Base-by-base conservation (phyloP, 2,113 vertebrate genomes). In the Muntiacus muntjak region DNA sequence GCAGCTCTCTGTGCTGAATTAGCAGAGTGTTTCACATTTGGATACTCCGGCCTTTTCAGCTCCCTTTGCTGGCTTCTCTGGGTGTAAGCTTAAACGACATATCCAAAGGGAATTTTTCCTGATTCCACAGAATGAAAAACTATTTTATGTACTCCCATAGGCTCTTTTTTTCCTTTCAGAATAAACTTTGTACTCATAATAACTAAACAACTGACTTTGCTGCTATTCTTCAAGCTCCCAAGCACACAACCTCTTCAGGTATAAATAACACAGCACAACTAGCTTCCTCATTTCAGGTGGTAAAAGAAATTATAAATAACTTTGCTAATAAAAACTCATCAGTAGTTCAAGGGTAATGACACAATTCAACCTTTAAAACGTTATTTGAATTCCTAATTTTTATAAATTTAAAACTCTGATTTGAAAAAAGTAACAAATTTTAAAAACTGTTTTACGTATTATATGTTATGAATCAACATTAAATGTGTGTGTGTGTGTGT, bases 341-440 rank as follows among this genome's bases (percentile, higher is more conserved):
- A 74, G 15, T 33, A 93, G 25, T 74, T 6, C 36, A 93, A 96
- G 13, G 45, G 50, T 62, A 79, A 81, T 67, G 47, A 95, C 19
- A 91, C 12, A 92, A 25, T 67, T 90, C 55, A 95, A 87, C 17
- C 4, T 94, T 91, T 89, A 89, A 94, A 90, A 92, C 62, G 7
- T 84, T 86, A 94, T 12, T 84, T 83, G 16, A 91, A 85, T 93
- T 89, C 50, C 57, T 50, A 91, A 91, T 58, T 93, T 97, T 92
- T 91, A 6, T 85, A 84, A n/a, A 54, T 93, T 94, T 91, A 97
- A 95, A 96, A 79, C 2, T 21, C 40, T 55, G 30, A 36, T 90
- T 86, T 96, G 47, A 74, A 92, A 94, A 87, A 25, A 55, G 9
- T 40, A 91, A 62, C 9, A 84, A 64, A 87, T 21, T 87, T 87